Evolutionary conservation across 2,113 vertebrate genomes (phyloP).

Genomic region (Enhydra lutris): DNA sequence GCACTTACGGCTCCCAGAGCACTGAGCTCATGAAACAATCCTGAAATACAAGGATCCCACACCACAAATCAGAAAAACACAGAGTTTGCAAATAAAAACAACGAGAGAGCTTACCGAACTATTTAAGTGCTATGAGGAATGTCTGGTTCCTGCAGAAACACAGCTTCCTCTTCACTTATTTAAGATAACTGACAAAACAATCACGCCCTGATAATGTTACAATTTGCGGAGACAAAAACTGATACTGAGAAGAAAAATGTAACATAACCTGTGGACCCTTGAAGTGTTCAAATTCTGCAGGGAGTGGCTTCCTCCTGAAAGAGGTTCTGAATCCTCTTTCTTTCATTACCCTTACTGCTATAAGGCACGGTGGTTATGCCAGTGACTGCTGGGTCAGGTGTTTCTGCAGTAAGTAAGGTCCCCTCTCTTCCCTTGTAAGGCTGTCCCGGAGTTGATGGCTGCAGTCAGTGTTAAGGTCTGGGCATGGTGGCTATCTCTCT

Average conservation of each 20-base stretch:
- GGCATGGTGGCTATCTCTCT: not conserved
- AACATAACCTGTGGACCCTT: no score
- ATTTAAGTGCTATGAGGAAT: not conserved
- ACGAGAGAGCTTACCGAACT: not conserved
- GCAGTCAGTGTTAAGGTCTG: not conserved
- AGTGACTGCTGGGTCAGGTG: not conserved
- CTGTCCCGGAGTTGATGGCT: not conserved
- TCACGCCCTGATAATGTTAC: not conserved
- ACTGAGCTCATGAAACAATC: not conserved
- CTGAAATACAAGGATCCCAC: not conserved
- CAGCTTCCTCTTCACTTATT: not conserved
- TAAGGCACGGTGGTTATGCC: no score
- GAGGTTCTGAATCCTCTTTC: not conserved
- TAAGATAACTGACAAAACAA: not conserved
- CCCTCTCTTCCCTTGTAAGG: not conserved
- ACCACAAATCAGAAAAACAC: not conserved
- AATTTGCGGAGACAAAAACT: not conserved
- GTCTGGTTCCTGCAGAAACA: not conserved
- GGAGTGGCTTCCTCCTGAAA: not conserved
- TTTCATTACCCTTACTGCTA: not conserved
- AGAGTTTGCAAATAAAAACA: not conserved
- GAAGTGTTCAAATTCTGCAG: not conserved
- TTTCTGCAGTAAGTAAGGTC: no score
- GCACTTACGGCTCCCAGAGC: not conserved
- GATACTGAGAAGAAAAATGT: not conserved